phyloP scores from a whole-genome alignment of 2,888 invertebrate genomes.

The Drosophila kuntzei region DNA sequence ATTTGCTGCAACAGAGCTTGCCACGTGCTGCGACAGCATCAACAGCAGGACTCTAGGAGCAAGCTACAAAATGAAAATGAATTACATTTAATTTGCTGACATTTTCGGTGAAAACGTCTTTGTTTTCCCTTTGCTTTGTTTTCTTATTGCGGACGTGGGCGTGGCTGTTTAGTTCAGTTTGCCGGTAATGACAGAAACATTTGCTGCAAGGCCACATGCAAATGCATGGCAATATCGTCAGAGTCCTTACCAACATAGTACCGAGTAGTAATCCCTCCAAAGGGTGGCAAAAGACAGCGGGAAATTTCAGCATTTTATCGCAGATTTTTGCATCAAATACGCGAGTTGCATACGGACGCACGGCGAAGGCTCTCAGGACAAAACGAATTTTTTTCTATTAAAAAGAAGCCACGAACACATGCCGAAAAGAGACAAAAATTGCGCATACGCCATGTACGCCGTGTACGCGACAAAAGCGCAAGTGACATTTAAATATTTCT shows the following conservation, averaged over 20 bases:
- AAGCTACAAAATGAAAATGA: conserved; percentile 66
- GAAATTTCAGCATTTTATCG: conserved; percentile 59
- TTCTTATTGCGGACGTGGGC: conserved; percentile 1
- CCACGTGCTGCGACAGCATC: conserved; percentile 57
- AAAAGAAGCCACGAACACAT: conserved; percentile 29
- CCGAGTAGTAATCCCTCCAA: conserved; percentile 30
- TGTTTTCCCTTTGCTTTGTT: conserved; percentile 40
- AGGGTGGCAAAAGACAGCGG: not conserved
- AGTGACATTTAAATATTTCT: conserved; percentile 62
- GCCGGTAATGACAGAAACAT: conserved; percentile 72
- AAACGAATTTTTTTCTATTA: conserved; percentile 30
- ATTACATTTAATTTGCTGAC: conserved; percentile 78
- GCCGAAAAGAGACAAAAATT: conserved; percentile 33
- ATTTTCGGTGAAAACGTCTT: conserved; percentile 59
- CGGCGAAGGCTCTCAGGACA: conserved; percentile 18
- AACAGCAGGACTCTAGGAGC: conserved; percentile 50
- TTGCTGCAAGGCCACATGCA: conserved; percentile 67
- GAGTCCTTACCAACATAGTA: conserved; percentile 55
- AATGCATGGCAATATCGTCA: conserved; percentile 54
- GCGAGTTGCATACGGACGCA: conserved; percentile 57
- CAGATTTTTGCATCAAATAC: conserved; percentile 72
- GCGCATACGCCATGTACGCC: conserved; percentile 51
- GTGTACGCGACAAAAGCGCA: conserved; percentile 35
- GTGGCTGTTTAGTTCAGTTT: conserved; percentile 38
- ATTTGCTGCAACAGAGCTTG: conserved; percentile 72